A percentile compares a stretch with the other conserved stretches of the same genome.
phyloP scores from a whole-genome alignment of 2,113 vertebrate genomes.

The Melanotaenia duboulayi region DNA sequence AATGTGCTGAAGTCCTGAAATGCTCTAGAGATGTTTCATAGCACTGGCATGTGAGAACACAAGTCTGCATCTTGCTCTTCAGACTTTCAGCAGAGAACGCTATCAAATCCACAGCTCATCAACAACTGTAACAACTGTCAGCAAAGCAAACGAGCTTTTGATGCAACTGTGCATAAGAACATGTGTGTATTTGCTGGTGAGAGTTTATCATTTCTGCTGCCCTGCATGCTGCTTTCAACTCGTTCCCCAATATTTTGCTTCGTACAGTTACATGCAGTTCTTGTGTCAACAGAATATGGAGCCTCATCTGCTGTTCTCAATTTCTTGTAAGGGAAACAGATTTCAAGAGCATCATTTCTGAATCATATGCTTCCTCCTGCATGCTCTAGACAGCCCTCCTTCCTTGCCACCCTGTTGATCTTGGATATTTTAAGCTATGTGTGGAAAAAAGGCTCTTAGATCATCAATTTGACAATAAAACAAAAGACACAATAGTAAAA shows the following conservation, averaged over 20 bases:
- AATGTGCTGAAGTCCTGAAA: too few species aligned
- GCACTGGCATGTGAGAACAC: too few species aligned
- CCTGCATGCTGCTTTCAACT: neutral
- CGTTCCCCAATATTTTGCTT: neutral
- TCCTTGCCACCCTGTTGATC: neutral
- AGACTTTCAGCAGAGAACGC: neutral
- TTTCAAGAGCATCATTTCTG: too few species aligned
- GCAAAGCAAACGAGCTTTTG: neutral
- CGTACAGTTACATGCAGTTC: neutral
- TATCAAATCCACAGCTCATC: neutral
- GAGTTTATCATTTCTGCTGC: neutral
- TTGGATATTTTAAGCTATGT: neutral
- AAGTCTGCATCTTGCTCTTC: neutral
- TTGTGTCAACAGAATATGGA: too few species aligned
- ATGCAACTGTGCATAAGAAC: neutral
- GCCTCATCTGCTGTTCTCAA: neutral
- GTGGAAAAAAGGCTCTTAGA: too few species aligned
- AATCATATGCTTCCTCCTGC: too few species aligned
- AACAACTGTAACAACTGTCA: neutral
- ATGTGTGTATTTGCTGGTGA: neutral
- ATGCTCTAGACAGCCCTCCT: too few species aligned
- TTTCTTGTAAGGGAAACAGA: neutral
- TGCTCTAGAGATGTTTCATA: neutral
- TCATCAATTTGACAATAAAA: neutral
- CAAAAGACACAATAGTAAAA: slow-evolving; percentile 25